Conservation (phyloP, 2,888 invertebrate genomes). For the Erebia ligea region DNA sequence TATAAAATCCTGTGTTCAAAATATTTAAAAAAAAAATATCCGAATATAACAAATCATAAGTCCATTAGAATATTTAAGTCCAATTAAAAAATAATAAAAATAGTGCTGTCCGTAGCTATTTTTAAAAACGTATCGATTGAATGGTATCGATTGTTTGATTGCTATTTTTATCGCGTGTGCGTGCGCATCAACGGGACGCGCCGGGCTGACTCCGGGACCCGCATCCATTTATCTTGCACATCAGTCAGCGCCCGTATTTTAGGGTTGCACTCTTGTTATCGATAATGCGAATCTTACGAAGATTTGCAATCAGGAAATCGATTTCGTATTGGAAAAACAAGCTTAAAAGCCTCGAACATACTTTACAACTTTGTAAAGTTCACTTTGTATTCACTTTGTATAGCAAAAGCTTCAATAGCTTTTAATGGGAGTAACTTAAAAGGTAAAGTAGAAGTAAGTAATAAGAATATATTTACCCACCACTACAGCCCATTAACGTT, state of each 20-base stretch:
- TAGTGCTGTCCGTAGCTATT: conserved; percentile 50
- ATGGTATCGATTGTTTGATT: conserved; percentile 41
- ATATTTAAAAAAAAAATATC: background rate
- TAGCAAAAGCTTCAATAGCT: no score
- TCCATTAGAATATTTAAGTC: background rate
- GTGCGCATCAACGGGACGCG: conserved; percentile 54
- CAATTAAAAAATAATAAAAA: conserved; percentile 25
- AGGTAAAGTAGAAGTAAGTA: no score
- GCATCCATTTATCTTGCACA: conserved; percentile 57
- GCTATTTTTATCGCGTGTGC: conserved; percentile 29
- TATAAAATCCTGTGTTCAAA: background rate
- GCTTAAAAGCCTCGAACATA: no score
- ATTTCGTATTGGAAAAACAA: no score
- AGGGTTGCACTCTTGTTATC: conserved; percentile 47
- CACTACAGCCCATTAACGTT: no score
- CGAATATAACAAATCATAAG: background rate
- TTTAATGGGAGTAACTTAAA: no score
- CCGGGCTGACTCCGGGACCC: conserved; percentile 55
- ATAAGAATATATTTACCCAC: no score
- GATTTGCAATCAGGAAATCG: no score
- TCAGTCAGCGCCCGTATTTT: conserved; percentile 44
- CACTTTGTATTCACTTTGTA: no score
- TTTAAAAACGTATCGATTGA: conserved; percentile 51
- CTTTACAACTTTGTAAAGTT: no score
- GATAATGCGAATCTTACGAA: conserved; percentile 34